phyloP scores from a whole-genome alignment of 2,797 vertebrate species.

The Lepidocolaptes lacrymiger region DNA sequence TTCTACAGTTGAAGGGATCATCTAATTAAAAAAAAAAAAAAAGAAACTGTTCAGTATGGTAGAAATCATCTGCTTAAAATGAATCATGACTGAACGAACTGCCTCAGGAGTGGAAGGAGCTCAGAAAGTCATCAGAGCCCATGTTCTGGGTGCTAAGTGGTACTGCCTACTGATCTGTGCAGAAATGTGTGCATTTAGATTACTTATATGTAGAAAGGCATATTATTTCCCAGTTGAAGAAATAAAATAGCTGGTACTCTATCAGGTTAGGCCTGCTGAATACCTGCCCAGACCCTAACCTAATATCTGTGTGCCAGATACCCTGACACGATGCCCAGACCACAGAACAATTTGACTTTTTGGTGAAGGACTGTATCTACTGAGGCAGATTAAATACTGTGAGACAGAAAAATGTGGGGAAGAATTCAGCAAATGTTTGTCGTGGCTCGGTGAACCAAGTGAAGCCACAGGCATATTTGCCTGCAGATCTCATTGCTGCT shows the following conservation, averaged over 20 bases:
- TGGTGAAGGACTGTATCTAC: not conserved
- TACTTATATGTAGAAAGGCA: not conserved
- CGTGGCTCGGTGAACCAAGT: not conserved
- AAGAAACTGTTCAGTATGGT: not conserved
- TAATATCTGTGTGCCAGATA: not conserved
- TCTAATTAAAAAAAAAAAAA: not conserved
- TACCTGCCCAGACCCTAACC: not conserved
- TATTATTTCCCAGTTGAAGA: not conserved
- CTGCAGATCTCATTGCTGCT: not conserved
- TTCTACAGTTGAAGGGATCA: not conserved
- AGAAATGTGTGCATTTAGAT: not conserved
- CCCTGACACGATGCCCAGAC: not conserved
- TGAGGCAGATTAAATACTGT: not conserved
- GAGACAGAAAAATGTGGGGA: not conserved
- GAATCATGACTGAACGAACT: not conserved
- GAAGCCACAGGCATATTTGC: not conserved
- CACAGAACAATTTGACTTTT: not conserved
- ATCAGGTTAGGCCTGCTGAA: not conserved
- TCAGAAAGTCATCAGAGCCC: not conserved
- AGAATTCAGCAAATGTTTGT: not conserved
- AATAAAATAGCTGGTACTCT: not conserved
- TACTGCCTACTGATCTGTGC: not conserved
- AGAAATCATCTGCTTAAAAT: conserved; percentile 40
- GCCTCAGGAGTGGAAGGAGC: conserved; percentile 8
- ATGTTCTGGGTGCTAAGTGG: not conserved